A percentile compares a stretch with the other conserved stretches of the same genome.
These are phyloP conservation scores for Morpho deidamia DNA, from an alignment of 2,888 invertebrate genomes.

Conservation along the genomic window DNA sequence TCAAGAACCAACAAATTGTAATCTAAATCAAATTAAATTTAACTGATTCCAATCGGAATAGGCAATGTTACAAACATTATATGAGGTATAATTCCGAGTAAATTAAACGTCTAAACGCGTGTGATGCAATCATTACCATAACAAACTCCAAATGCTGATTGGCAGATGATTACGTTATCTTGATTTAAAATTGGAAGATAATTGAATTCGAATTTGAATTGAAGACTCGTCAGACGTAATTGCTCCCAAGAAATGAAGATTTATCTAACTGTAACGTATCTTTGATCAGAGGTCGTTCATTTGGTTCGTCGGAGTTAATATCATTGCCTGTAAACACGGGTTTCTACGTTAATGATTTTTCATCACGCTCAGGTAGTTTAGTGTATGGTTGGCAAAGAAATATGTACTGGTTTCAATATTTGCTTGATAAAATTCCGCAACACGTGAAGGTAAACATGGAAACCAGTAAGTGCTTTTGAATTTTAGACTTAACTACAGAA, in stretches of 20 bases:
- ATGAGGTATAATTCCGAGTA: not conserved
- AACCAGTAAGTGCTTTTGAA: too few relatives aligned
- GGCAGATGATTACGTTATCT: slow-evolving; percentile 32
- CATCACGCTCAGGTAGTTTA: too few relatives aligned
- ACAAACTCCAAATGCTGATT: slow-evolving; percentile 24
- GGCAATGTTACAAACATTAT: too few relatives aligned
- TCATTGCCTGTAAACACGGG: not conserved
- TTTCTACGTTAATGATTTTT: too few relatives aligned
- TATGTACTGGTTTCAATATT: too few relatives aligned
- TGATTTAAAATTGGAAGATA: slow-evolving; percentile 32
- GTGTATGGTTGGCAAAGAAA: too few relatives aligned
- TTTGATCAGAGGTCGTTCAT: slow-evolving; percentile 11
- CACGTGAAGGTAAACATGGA: too few relatives aligned
- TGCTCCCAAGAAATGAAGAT: slow-evolving; percentile 23
- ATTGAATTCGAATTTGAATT: slow-evolving; percentile 35
- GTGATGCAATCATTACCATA: not conserved
- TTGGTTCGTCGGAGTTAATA: slow-evolving; percentile 13
- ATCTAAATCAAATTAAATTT: too few relatives aligned
- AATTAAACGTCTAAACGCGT: not conserved
- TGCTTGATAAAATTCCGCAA: too few relatives aligned
- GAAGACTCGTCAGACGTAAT: slow-evolving; percentile 33
- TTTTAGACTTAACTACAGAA: too few relatives aligned
- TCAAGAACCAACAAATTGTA: too few relatives aligned
- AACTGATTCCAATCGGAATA: too few relatives aligned
- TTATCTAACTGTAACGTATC: slow-evolving; percentile 18